These are phyloP conservation scores for Micronycteris hirsuta DNA, from an alignment of 2,113 vertebrate species.

Conservation along the genomic window DNA sequence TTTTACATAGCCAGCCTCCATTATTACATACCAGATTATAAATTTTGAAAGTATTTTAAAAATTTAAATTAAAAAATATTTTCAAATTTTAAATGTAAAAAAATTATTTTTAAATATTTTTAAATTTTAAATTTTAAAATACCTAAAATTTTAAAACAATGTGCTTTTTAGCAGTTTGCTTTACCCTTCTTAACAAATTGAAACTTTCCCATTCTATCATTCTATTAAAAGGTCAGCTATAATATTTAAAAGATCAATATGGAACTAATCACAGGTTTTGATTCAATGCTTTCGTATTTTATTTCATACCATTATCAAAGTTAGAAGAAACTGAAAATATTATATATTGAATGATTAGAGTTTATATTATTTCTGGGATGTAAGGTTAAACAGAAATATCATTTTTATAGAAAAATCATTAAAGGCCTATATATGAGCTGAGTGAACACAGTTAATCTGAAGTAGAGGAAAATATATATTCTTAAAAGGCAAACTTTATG, in stretches of 20 bases:
- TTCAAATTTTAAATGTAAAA: no score
- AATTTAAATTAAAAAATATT: no score
- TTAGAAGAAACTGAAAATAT: constrained; percentile 14
- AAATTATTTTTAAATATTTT: no score
- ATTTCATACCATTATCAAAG: constrained; percentile 32
- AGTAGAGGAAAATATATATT: neutral
- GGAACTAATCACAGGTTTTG: constrained; percentile 19
- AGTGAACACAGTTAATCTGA: neutral
- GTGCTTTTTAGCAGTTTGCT: neutral
- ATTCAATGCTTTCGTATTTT: constrained; percentile 10
- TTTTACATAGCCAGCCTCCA: neutral
- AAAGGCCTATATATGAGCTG: constrained; percentile 1
- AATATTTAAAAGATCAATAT: constrained; percentile 42
- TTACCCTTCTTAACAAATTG: constrained; percentile 38
- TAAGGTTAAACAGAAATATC: constrained; percentile 32
- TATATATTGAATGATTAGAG: constrained; percentile 6
- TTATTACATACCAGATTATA: neutral
- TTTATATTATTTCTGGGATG: constrained; percentile 1
- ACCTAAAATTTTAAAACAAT: neutral
- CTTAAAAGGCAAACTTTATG: neutral
- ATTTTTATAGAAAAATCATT: constrained; percentile 47
- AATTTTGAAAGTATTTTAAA: no score
- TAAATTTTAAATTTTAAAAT: neutral
- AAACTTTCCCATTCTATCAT: constrained; percentile 21
- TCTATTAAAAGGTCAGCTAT: constrained; percentile 48